These are phyloP conservation scores for Acestrorhynchus altus DNA, from an alignment of 2,797 vertebrate species.

Conservation along the genomic window DNA sequence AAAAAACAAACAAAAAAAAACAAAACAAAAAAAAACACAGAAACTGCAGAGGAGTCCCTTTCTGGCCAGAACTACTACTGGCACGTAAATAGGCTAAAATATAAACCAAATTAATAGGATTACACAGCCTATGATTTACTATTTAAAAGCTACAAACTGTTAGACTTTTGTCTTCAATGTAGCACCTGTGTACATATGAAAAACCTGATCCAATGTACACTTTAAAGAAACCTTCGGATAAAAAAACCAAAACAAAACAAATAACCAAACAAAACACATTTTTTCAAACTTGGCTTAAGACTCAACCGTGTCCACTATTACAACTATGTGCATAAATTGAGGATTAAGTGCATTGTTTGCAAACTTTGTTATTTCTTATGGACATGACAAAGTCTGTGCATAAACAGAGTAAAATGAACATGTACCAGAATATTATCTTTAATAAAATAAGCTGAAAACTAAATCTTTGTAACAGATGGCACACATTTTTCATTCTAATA, in stretches of 20 bases:
- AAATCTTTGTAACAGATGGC: slow-evolving; percentile 65
- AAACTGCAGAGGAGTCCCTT: slow-evolving; percentile 53
- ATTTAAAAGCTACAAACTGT: slow-evolving; percentile 56
- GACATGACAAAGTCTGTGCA: slow-evolving; percentile 68
- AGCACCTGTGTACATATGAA: slow-evolving; percentile 85
- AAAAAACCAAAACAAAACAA: slow-evolving; percentile 1
- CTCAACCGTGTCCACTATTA: slow-evolving; percentile 50
- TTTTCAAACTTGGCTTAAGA: slow-evolving; percentile 52
- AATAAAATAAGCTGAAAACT: slow-evolving; percentile 61
- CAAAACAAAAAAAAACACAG: slow-evolving; percentile 64
- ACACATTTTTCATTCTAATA: slow-evolving; percentile 63
- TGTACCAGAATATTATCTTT: slow-evolving; percentile 61
- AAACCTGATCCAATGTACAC: slow-evolving; percentile 65
- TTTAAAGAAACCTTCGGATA: slow-evolving; percentile 51
- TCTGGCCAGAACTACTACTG: slow-evolving; percentile 53
- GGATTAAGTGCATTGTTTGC: slow-evolving; percentile 72
- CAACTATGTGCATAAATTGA: slow-evolving; percentile 63
- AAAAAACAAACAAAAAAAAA: no score
- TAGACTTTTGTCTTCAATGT: slow-evolving; percentile 73
- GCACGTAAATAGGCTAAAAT: slow-evolving; percentile 33
- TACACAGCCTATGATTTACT: slow-evolving; percentile 42
- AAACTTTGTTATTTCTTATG: slow-evolving; percentile 67
- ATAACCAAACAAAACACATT: slow-evolving; percentile 26
- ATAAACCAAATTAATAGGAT: slow-evolving; percentile 53
- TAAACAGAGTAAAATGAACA: slow-evolving; percentile 64